A percentile compares a stretch with the other conserved stretches of the same genome.
These are phyloP conservation scores for Caretta caretta DNA, from an alignment of 2,113 vertebrate genomes.

Conservation along the genomic window DNA sequence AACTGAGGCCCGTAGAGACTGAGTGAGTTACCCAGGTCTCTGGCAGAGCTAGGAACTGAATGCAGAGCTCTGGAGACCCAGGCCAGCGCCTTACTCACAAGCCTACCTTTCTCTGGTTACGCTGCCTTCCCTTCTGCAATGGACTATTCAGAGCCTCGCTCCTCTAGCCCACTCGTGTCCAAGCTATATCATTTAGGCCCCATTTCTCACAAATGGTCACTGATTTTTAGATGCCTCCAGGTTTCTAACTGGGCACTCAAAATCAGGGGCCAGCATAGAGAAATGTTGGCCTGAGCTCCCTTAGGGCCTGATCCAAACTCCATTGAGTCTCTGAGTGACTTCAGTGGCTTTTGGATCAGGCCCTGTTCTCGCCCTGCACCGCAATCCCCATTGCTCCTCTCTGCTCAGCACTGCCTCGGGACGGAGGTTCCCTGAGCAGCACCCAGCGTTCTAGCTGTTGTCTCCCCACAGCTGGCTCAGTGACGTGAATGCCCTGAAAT, in stretches of 20 bases:
- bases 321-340: neutral
- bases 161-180: neutral
- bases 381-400: neutral
- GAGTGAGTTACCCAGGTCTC: neutral
- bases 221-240: too few relatives aligned
- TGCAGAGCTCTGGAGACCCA: neutral
- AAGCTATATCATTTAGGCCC: neutral
- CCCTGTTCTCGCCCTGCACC: neutral
- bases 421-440: too few relatives aligned
- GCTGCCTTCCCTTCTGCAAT: neutral
- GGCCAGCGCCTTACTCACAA: neutral
- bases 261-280: neutral
- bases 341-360: neutral
- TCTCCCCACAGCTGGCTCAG: too few relatives aligned
- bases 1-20: neutral
- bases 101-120: neutral
- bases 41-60: neutral
- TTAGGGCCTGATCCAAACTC: neutral
- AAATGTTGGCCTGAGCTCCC: neutral
- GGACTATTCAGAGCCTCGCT: neutral
- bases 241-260: too few relatives aligned
- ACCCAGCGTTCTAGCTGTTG: too few relatives aligned
- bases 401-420: neutral
- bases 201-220: neutral
- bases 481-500: too few relatives aligned